Conservation (phyloP, 2,888 invertebrate species). For the Tenthredo distinguenda region DNA sequence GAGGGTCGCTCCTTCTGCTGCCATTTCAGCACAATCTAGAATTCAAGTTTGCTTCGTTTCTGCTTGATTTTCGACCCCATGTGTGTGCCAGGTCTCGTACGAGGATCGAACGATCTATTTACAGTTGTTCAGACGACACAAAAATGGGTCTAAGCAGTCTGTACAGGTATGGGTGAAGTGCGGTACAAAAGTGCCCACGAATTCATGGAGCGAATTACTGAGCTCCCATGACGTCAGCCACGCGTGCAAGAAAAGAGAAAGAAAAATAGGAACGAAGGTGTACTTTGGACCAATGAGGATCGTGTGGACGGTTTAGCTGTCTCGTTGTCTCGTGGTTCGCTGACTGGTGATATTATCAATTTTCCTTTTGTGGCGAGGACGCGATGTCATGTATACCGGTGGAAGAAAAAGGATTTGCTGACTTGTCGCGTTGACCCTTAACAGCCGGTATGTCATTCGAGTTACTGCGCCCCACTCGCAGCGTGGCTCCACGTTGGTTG, state of each 20-base stretch:
- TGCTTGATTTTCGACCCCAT: background rate
- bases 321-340: conserved; percentile 41
- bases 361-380: conserved; percentile 37
- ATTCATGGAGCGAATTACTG: background rate
- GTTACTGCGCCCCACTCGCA: conserved; percentile 37
- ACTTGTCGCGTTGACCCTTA: conserved; percentile 49
- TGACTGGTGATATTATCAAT: conserved; percentile 45
- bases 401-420: conserved; percentile 41
- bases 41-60: conserved; percentile 26
- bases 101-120: background rate
- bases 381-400: conserved; percentile 40
- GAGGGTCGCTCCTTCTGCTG: conserved; percentile 41
- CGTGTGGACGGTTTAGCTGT: conserved; percentile 21
- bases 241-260: background rate
- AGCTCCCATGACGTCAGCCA: conserved; percentile 2
- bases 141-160: background rate
- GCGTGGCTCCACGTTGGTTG: conserved; percentile 16
- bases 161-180: background rate
- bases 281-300: conserved; percentile 44
- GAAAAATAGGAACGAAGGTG: background rate
- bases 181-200: background rate
- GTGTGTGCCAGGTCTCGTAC: background rate
- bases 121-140: background rate
- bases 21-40: conserved; percentile 7
- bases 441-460: conserved; percentile 34